Base-by-base conservation (phyloP, 2,888 invertebrate species). In the Acrobasis consociella region DNA sequence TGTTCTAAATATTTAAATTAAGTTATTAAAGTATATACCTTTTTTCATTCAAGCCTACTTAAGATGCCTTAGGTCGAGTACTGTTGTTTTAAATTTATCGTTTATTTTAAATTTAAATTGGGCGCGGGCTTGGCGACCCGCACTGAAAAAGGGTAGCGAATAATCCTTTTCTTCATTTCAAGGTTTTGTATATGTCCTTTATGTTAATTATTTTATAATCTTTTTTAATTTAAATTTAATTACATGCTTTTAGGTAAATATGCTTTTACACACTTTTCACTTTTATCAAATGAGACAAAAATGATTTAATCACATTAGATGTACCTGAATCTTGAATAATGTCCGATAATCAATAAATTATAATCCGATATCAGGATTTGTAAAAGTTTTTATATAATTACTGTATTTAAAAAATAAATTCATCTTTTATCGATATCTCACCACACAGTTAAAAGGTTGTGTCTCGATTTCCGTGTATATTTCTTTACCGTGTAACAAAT, bases 51-150 rank as follows among this genome's bases (percentile, higher is more conserved):
- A 13, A 46, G 46, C 46, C 55, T 39, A 39, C 39, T 56, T 56
- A 56, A 39, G 55, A 42, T 9, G 39, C 9, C 39, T 9, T 46
- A 46, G n/a, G 46, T 46, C 17, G 11, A 31, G 31, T 39, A 56
- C 39, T 17, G 55, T 56, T 56, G 39, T n/a, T 42, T 42, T 56
- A 56, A 56, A 42, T 56, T 56, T 39, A 39, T 39, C 55, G 39
- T 56, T 56, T 42, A 56, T 56, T 56, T 56, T 17, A 39, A 17
- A 56, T 56, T 56, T 56, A 56, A 56, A 56, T 56, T 56, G 39
- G 55, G 55, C 10, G 16, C 55, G 39, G 39, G 55, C 39, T 17
- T 42, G 16, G 39, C 31, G 11, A 17, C 11, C 39, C 39, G 53
- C 39, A 42, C 39, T 15, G 55, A 56, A 56, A 38, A 56, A 56